Evolutionary conservation across 1,140 invertebrate species (phyloP).

Genomic region (Trichonephila clavipes): DNA sequence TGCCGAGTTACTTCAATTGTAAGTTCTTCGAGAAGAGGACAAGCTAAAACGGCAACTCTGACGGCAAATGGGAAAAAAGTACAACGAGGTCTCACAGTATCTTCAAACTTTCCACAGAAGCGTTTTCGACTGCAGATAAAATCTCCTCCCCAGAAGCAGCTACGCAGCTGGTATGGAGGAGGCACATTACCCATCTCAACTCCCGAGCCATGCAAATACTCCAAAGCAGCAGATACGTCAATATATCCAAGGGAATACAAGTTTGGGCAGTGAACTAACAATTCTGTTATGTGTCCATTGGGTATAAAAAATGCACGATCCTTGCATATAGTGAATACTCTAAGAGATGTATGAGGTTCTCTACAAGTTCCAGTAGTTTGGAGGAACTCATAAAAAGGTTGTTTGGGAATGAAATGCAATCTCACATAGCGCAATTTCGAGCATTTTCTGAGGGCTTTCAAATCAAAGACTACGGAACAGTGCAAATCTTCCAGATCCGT

Average conservation of each 20-base stretch:
- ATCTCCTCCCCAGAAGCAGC: background rate
- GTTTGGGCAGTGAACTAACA: background rate
- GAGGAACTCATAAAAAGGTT: background rate
- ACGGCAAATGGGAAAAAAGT: background rate
- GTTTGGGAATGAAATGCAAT: background rate
- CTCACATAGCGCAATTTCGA: background rate
- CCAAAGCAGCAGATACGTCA: background rate
- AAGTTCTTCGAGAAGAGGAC: background rate
- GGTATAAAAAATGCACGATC: background rate
- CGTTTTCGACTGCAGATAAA: background rate
- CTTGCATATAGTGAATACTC: background rate
- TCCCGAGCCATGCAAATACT: background rate
- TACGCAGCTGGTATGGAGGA: background rate
- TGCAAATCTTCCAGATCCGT: background rate
- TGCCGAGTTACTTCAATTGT: background rate
- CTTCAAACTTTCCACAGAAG: background rate
- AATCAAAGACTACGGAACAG: background rate
- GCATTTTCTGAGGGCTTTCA: background rate
- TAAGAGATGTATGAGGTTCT: background rate
- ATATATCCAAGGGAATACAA: background rate
- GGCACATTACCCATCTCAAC: background rate
- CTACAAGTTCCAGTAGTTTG: background rate
- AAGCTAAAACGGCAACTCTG: background rate
- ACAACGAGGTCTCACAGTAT: background rate
- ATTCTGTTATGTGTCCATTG: background rate